A percentile compares a stretch with the other conserved stretches of the same genome.
These are phyloP conservation scores for Anniella stebbinsi DNA, from an alignment of 2,797 vertebrate genomes.

Conservation along the genomic window DNA sequence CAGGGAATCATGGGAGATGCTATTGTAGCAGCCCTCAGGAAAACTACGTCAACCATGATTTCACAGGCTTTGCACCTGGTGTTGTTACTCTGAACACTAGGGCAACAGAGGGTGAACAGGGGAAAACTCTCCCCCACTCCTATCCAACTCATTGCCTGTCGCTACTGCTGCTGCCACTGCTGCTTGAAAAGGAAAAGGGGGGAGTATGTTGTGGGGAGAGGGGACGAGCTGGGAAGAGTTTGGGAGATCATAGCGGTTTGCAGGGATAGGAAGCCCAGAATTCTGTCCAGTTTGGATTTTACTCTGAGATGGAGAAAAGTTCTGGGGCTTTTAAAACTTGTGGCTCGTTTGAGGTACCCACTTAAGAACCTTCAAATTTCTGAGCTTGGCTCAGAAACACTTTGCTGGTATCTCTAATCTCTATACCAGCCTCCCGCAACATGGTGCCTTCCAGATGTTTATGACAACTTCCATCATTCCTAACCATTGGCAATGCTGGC, in stretches of 20 bases:
- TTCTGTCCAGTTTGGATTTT: not conserved
- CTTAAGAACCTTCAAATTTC: not conserved
- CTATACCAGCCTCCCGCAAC: not conserved
- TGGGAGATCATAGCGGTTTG: not conserved
- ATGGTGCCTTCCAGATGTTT: too few species aligned
- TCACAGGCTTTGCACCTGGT: not conserved
- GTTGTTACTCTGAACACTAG: not conserved
- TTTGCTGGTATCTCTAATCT: not conserved
- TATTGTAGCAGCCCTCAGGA: not conserved
- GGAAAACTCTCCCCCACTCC: not conserved
- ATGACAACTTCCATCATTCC: too few species aligned
- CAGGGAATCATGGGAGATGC: not conserved
- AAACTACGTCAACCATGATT: not conserved
- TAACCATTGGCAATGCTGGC: too few species aligned
- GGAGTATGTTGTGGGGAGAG: too few species aligned
- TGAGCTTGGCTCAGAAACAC: not conserved
- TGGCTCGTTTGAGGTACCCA: not conserved
- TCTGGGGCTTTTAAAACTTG: not conserved
- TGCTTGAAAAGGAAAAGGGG: not conserved
- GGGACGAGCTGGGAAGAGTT: not conserved
- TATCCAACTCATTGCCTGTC: not conserved
- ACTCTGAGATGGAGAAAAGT: not conserved
- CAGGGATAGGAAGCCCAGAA: not conserved
- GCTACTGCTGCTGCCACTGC: not conserved
- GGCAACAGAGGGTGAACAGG: not conserved